A percentile compares a stretch with the other conserved stretches of the same genome.
phyloP scores from a whole-genome alignment of 1,140 invertebrate genomes.

The Drosophila cardini region DNA sequence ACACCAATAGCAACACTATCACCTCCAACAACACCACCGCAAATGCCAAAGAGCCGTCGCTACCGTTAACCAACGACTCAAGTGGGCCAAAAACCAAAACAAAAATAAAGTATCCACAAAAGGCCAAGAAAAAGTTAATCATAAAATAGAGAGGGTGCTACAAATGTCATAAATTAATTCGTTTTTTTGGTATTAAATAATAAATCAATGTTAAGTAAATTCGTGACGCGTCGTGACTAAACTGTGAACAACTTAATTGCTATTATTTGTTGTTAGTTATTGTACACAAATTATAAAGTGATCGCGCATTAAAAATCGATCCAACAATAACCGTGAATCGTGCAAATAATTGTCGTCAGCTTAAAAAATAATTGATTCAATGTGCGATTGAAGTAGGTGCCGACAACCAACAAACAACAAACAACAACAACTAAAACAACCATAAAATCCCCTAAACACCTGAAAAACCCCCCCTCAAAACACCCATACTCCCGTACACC shows the following conservation, averaged over 20 bases:
- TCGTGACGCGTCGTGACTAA: constrained; percentile 21
- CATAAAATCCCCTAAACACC: not conserved
- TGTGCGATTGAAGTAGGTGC: constrained; percentile 45
- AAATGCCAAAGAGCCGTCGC: constrained; percentile 19
- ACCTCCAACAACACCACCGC: not conserved
- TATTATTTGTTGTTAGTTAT: constrained; percentile 32
- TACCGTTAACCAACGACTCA: constrained; percentile 1
- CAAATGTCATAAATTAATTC: constrained; percentile 24
- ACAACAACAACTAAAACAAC: not conserved
- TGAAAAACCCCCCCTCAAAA: not conserved
- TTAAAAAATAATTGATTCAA: constrained; percentile 63
- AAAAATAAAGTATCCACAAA: not conserved
- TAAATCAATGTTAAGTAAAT: constrained; percentile 41
- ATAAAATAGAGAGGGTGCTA: constrained; percentile 7
- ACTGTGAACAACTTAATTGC: constrained; percentile 25
- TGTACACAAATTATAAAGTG: constrained; percentile 77
- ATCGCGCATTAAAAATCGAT: constrained; percentile 79
- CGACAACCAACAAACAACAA: not conserved
- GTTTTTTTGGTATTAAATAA: constrained; percentile 40
- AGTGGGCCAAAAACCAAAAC: constrained; percentile 24
- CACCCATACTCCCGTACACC: not conserved
- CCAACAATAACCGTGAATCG: constrained; percentile 25
- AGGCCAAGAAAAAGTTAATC: not conserved
- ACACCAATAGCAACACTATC: not conserved
- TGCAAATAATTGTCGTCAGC: constrained; percentile 66